These are phyloP conservation scores for Drosophila formosana DNA, from an alignment of 2,888 invertebrate genomes.

Conservation along the genomic window DNA sequence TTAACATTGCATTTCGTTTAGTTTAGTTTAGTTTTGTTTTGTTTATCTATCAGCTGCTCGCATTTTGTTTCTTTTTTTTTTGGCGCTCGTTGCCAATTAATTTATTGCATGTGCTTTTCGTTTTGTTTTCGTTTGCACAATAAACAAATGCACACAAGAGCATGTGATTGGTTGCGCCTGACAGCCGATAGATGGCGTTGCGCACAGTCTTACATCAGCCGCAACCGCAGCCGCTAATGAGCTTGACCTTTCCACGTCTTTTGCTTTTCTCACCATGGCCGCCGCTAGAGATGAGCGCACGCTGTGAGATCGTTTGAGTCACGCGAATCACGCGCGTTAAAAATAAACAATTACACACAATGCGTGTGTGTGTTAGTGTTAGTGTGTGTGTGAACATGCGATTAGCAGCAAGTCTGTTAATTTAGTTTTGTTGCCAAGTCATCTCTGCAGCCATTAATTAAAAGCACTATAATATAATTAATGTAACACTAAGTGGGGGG, in stretches of 20 bases:
- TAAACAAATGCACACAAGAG: conserved; percentile 17
- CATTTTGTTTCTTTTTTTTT: conserved; percentile 16
- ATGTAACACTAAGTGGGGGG: conserved; percentile 10
- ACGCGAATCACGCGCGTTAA: conserved; percentile 6
- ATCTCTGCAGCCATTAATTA: conserved; percentile 21
- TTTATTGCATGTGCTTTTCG: conserved; percentile 49
- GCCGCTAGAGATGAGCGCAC: conserved; percentile 29
- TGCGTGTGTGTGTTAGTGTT: not conserved
- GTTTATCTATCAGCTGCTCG: conserved; percentile 43
- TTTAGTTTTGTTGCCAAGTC: conserved; percentile 13
- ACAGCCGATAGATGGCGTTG: conserved; percentile 34
- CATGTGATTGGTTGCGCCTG: conserved; percentile 29
- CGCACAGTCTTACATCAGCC: conserved; percentile 44
- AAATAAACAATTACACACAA: not conserved
- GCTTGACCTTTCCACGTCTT: conserved; percentile 50
- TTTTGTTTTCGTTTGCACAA: conserved; percentile 45
- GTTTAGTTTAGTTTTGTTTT: conserved; percentile 29
- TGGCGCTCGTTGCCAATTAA: conserved; percentile 57
- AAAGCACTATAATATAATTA: conserved; percentile 9
- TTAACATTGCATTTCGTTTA: conserved; percentile 19
- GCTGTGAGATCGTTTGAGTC: conserved; percentile 10
- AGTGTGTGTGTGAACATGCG: not conserved
- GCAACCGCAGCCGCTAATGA: conserved; percentile 52
- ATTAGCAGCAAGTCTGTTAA: conserved; percentile 6
- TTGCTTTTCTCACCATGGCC: conserved; percentile 21